Evolutionary conservation across 2,113 vertebrate genomes (phyloP).

Genomic region (Corydoras maculifer): DNA sequence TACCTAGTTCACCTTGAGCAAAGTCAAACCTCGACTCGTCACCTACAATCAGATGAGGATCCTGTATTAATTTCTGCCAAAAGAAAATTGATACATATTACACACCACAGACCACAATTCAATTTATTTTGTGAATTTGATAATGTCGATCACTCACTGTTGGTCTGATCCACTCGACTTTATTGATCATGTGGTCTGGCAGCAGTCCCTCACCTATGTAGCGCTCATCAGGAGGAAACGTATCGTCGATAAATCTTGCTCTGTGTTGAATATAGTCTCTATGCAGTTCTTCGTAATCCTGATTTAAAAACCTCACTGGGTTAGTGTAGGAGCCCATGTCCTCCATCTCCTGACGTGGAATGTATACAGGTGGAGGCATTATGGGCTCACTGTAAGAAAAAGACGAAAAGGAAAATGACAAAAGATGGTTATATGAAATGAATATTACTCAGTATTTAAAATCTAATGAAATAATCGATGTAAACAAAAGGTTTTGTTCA

Average conservation of each 20-base stretch:
- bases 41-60: slow-evolving; percentile 19
- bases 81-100: not conserved
- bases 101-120: too few species aligned
- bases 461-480: too few species aligned
- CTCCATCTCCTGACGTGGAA: not conserved
- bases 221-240: slow-evolving; percentile 54
- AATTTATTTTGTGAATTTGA: not conserved
- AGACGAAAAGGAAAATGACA: not conserved
- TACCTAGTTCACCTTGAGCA: slow-evolving; percentile 33
- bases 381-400: not conserved
- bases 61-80: slow-evolving; percentile 19
- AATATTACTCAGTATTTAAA: too few species aligned
- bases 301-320: slow-evolving; percentile 46
- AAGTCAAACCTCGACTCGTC: slow-evolving; percentile 34
- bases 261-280: slow-evolving; percentile 26
- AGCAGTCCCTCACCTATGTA: slow-evolving; percentile 53
- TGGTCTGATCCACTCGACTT: slow-evolving; percentile 45
- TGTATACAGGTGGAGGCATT: not conserved
- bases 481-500: too few species aligned
- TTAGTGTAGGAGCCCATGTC: slow-evolving; percentile 42
- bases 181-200: not conserved
- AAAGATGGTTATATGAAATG: too few species aligned
- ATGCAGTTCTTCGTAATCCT: slow-evolving; percentile 50
- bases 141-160: slow-evolving; percentile 22
- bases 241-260: slow-evolving; percentile 46